Base-by-base conservation (phyloP, 2,888 invertebrate species). In the Allygus modestus region DNA sequence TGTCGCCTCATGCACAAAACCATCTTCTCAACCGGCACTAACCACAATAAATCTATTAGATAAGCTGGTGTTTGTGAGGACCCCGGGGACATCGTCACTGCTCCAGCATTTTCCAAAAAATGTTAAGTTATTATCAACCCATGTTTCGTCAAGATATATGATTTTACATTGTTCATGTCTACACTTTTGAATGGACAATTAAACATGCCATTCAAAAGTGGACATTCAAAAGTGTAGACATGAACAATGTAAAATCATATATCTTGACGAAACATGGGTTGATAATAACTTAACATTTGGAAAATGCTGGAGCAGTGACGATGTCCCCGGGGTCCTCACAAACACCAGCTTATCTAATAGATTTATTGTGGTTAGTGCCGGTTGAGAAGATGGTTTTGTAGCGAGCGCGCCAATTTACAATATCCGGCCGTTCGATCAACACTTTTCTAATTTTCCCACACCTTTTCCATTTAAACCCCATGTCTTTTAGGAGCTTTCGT, bases 81-180 rank as follows among this genome's bases (percentile, higher is more conserved):
- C 37, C 2, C 43, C 31, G 12, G 41, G 43, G 11, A 75, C 75
- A 9, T 41, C 43, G 12, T 33, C 26, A 26, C 75, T 41, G 0
- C n/a, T 37, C 75, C 75, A 75, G 12, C 75, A 75, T n/a, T 75
- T 75, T n/a, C 43, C n/a, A 41, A 75, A 43, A 43, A 75, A 75
- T 7, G 75, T 75, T 12, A 75, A 75, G 23, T 43, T 75, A 41
- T 43, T 75, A 23, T 75, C 75, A 1, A 75, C 75, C 43, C 75
- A 37, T 20, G 75, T 75, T 41, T 75, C 37, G 73, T 31, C 73
- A 15, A 75, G 20, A 12, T 41, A 75, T 17, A 75, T 5, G 5
- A 75, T 75, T 0, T 17, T 11, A 17, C 26, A 17, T 1, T 41
- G 15, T 20, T 75, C 23, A 41, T 75, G 20, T 43, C 75, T 31